Evolutionary conservation across 92 coral and sea anemone genomes (phyloP).

Genomic region (Phymanthus crucifer): DNA sequence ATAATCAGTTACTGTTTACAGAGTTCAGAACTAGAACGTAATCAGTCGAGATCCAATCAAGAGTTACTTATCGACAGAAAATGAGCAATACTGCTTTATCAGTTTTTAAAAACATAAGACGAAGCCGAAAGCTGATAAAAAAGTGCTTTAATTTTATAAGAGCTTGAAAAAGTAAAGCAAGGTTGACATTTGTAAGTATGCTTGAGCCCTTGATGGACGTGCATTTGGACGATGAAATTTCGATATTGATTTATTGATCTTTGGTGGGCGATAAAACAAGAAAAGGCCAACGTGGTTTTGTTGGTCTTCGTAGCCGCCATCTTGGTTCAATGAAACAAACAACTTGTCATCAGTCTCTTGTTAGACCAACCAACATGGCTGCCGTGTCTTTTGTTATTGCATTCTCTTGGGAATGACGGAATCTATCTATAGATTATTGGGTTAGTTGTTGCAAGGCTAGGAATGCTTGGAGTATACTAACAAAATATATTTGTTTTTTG

Average conservation of each 20-base stretch:
- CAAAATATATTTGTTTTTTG: no score
- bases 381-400: no score
- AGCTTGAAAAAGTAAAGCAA: not conserved
- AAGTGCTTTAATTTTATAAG: not conserved
- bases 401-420: no score
- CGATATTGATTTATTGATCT: not conserved
- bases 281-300: not conserved
- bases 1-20: not conserved
- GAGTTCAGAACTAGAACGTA: not conserved
- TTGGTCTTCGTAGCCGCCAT: not conserved
- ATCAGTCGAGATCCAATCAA: not conserved
- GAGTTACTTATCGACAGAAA: not conserved
- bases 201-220: not conserved
- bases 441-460: no score
- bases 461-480: no score
- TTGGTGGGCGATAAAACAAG: not conserved
- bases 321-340: not conserved
- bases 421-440: no score
- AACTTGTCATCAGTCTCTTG: no score
- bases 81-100: conserved; percentile 1
- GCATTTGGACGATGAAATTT: not conserved
- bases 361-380: no score
- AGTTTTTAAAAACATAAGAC: not conserved
- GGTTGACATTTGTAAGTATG: not conserved
- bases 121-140: not conserved